Evolutionary conservation across 2,113 vertebrate species (phyloP).

Genomic region (Tamias sibiricus): DNA sequence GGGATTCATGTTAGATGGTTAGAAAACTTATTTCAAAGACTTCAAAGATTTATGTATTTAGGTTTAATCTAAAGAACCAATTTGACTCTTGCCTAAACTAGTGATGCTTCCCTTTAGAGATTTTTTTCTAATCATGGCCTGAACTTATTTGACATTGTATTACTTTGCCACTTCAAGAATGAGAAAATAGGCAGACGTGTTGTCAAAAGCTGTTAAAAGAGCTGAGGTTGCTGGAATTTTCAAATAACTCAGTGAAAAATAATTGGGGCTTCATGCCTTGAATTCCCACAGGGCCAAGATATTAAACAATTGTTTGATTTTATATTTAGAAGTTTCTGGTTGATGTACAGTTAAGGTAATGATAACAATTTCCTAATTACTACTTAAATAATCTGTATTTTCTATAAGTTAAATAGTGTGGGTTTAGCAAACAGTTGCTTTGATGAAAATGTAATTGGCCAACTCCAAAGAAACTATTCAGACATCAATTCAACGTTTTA

Average conservation of each 20-base stretch:
- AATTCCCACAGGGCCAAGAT: not conserved
- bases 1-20: not conserved
- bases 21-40: not conserved
- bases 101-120: not conserved
- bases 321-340: not conserved
- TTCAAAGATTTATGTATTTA: not conserved
- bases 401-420: too few relatives aligned
- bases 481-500: not conserved
- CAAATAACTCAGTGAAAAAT: not conserved
- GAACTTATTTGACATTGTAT: not conserved
- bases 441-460: not conserved
- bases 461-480: not conserved
- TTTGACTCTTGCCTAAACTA: not conserved
- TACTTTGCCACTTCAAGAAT: not conserved
- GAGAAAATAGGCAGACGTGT: not conserved
- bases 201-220: not conserved
- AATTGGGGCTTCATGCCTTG: not conserved
- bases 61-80: not conserved
- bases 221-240: not conserved
- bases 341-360: not conserved
- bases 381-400: not conserved
- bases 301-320: not conserved
- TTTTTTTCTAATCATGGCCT: not conserved
- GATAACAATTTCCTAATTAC: not conserved
- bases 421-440: not conserved